phyloP scores from a whole-genome alignment of 2,888 invertebrate genomes.

The Euplexia lucipara region DNA sequence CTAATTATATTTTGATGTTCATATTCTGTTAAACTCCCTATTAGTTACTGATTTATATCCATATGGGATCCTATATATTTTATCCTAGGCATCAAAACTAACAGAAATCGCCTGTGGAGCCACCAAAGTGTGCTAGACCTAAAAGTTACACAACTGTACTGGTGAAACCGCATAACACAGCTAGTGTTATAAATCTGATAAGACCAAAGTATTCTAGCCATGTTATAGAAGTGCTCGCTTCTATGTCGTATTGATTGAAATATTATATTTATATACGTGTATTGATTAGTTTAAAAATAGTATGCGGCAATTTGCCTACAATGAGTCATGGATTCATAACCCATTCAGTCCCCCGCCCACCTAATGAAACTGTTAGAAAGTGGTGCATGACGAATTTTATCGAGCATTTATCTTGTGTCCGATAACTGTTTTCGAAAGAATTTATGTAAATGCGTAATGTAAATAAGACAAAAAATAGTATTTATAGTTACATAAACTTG shows the following conservation, averaged over 20 bases:
- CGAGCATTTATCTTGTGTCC: neutral
- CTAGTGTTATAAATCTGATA: neutral
- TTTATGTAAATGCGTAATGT: too few relatives aligned
- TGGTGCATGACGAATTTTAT: conserved; percentile 21
- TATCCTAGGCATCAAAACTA: too few relatives aligned
- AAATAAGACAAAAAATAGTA: too few relatives aligned
- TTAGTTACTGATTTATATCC: too few relatives aligned
- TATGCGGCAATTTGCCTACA: neutral
- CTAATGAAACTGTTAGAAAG: conserved; percentile 12
- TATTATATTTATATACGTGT: conserved; percentile 17
- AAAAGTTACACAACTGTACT: too few relatives aligned
- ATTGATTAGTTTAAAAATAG: conserved; percentile 32
- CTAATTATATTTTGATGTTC: too few relatives aligned
- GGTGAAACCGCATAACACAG: too few relatives aligned
- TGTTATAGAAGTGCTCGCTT: neutral
- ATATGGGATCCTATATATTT: too few relatives aligned
- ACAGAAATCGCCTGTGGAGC: too few relatives aligned
- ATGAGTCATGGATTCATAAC: conserved; percentile 20
- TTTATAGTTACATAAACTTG: too few relatives aligned
- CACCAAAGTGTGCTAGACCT: too few relatives aligned
- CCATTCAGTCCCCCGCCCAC: conserved; percentile 2
- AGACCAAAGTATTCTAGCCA: neutral
- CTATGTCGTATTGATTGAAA: neutral
- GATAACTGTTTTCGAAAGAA: neutral
- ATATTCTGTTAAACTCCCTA: too few relatives aligned